Conservation (phyloP, 2,113 vertebrate species). For the Psittacus erithacus region DNA sequence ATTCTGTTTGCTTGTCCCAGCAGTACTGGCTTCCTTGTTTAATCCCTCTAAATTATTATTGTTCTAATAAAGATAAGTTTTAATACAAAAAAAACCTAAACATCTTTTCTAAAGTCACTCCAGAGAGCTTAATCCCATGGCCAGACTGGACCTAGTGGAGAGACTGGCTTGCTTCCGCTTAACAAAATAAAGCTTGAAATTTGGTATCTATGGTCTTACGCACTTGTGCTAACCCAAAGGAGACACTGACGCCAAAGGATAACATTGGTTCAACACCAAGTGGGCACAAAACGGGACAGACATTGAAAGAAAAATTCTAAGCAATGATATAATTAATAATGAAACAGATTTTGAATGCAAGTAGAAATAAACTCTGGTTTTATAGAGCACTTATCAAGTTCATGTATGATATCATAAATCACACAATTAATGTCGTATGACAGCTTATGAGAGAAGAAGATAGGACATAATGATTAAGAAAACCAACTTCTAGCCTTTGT, state of each 20-base stretch:
- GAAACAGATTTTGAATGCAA: neutral
- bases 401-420: neutral
- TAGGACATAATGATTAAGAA: neutral
- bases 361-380: neutral
- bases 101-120: slow-evolving; percentile 4
- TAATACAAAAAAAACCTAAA: slow-evolving; percentile 11
- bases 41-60: neutral
- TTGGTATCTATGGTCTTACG: neutral
- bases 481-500: neutral
- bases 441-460: neutral
- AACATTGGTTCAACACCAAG: neutral
- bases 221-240: neutral
- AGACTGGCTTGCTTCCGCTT: neutral
- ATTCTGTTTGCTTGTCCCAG: neutral
- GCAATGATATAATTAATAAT: neutral
- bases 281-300: neutral
- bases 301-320: neutral
- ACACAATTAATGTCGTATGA: neutral
- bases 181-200: slow-evolving; percentile 6
- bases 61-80: neutral
- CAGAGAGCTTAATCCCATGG: slow-evolving; percentile 6
- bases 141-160: neutral
- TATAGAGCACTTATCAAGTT: neutral
- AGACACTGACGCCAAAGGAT: neutral
- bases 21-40: neutral